These are phyloP conservation scores for Rhyacophila evoluta DNA, from an alignment of 2,888 invertebrate genomes.

Conservation along the genomic window DNA sequence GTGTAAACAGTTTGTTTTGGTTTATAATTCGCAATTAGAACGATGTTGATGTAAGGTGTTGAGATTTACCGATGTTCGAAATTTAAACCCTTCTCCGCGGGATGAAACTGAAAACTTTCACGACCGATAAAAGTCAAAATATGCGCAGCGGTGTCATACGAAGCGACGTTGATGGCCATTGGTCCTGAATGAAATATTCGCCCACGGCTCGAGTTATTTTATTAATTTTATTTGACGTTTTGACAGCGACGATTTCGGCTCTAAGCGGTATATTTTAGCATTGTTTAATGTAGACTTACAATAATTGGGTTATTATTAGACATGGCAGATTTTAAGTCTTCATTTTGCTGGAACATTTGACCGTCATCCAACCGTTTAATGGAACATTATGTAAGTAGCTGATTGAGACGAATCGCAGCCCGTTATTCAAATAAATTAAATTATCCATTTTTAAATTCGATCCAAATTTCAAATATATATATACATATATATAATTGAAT, in stretches of 20 bases:
- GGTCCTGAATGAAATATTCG: not conserved
- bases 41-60: not conserved
- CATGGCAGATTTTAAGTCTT: no score
- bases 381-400: no score
- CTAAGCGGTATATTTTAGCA: not conserved
- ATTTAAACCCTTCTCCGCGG: slow-evolving; percentile 1
- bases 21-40: not conserved
- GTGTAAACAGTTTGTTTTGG: no score
- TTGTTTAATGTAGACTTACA: not conserved
- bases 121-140: slow-evolving; percentile 9
- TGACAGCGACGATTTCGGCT: not conserved
- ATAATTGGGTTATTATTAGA: not conserved
- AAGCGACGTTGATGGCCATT: slow-evolving; percentile 9
- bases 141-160: not conserved
- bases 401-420: no score
- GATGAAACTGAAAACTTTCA: slow-evolving; percentile 8
- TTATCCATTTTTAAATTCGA: no score
- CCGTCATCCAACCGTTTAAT: no score
- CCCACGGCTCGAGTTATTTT: not conserved
- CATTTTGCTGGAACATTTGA: no score
- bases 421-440: no score
- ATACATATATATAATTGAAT: no score
- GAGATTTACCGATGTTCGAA: not conserved
- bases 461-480: no score
- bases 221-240: not conserved